phyloP scores from a whole-genome alignment of 2,113 vertebrate species.

The Xiphophorus hellerii region DNA sequence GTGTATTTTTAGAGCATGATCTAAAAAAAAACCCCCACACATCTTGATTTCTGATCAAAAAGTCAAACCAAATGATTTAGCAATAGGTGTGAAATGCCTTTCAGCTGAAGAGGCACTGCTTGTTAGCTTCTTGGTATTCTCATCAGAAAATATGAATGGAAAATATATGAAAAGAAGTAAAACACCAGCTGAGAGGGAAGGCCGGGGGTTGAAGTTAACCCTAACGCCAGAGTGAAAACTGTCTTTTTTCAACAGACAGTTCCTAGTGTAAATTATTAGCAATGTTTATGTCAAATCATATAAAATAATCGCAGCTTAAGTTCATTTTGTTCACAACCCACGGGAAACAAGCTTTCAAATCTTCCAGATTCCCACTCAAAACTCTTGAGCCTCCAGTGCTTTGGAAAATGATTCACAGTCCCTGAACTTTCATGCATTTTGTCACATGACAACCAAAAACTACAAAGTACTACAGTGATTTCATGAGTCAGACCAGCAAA shows the following conservation, averaged over 20 bases:
- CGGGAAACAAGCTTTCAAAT: slow-evolving; percentile 9
- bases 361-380: slow-evolving; percentile 31
- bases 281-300: not conserved
- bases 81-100: not conserved
- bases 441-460: no score
- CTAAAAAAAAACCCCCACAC: not conserved
- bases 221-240: not conserved
- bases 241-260: not conserved
- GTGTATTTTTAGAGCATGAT: not conserved
- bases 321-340: slow-evolving; percentile 8
- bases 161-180: not conserved
- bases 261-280: not conserved
- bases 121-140: not conserved
- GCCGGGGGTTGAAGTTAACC: not conserved
- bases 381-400: no score
- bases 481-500: no score
- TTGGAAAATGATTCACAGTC: no score
- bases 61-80: not conserved
- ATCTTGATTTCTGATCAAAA: slow-evolving; percentile 2
- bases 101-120: not conserved
- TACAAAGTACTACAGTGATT: no score
- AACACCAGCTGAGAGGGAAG: not conserved
- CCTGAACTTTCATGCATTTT: no score
- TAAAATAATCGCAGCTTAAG: not conserved
- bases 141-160: not conserved